Base-by-base conservation (phyloP, 2,797 vertebrate species). In the Cuculus canorus region DNA sequence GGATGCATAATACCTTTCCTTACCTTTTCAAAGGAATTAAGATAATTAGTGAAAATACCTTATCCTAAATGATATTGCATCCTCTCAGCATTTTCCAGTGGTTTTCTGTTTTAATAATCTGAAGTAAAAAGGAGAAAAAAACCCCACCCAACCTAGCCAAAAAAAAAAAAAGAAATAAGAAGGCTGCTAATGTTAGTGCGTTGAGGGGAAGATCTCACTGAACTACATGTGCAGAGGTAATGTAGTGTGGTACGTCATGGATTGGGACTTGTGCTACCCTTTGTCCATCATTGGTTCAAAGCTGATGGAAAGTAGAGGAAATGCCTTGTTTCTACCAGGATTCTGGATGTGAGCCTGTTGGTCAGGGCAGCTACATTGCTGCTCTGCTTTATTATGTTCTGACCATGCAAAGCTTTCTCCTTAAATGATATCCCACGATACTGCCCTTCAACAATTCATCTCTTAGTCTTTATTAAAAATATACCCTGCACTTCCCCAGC, bases 191-290 rank as follows among this genome's bases (percentile, higher is more conserved):
- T 63, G 43, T 61, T 32, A 27, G 33, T 18, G 32, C 17, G 19
- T 25, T 47, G 33, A 60, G 27, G 17, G 13, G 14, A 81, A 56
- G 7, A 57, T 7, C 28, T 69, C 41, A 7, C 27, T 32, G 52
- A 63, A 22, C n/a, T 47, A 17, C 37, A 15, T 1, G 23, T 30
- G 35, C 32, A 24, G 35, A n/a, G 21, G 32, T 32, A 71, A 13
- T 1, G 2, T 3, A 17, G 7, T 3, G 2, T n/a, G 9, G 16
- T 75, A 17, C n/a, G 22, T 19, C 54, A 2, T 2, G n/a, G n/a
- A 7, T 30, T 47, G 37, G 68, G 33, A 23, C 28, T 68, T 75
- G 21, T 53, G 35, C 22, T 65, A 1, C 7, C 15, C 17, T 18
- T 86, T 2, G 0, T n/a, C 19, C 43, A 28, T 13, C 41, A 17